A percentile compares a stretch with the other conserved stretches of the same genome.
Evolutionary conservation across 1,140 invertebrate genomes (phyloP).

Genomic region (Drosophila subobscura): DNA sequence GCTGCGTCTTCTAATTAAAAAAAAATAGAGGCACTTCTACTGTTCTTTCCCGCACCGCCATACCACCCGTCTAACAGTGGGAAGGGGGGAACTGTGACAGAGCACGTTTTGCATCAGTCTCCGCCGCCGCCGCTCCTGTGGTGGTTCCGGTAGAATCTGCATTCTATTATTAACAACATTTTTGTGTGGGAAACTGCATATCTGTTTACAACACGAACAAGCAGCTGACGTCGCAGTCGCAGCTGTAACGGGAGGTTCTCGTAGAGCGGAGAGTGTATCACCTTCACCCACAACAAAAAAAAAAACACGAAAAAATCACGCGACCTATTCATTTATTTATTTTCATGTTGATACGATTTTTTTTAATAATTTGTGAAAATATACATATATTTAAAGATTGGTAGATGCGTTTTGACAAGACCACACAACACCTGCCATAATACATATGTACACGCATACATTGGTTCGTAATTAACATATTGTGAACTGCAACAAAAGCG

Average conservation of each 20-base stretch:
- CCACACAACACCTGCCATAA: too few species aligned
- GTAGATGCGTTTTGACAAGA: too few species aligned
- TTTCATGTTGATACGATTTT: too few species aligned
- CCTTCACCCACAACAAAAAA: too few species aligned
- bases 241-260: constrained; percentile 25
- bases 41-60: constrained; percentile 11
- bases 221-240: constrained; percentile 33
- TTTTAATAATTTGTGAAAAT: too few species aligned
- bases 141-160: constrained; percentile 31
- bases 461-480: too few species aligned
- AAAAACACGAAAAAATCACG: constrained; percentile 22
- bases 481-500: constrained; percentile 7
- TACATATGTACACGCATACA: too few species aligned
- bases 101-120: constrained; percentile 40
- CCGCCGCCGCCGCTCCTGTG: constrained; percentile 22
- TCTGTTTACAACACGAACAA: constrained; percentile 35
- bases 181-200: constrained; percentile 9
- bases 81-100: constrained; percentile 3
- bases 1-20: constrained; percentile 24
- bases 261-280: constrained; percentile 4
- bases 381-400: too few species aligned
- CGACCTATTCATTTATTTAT: constrained; percentile 12
- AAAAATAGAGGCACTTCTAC: constrained; percentile 10
- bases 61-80: too few species aligned
- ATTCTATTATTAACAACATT: constrained; percentile 31